A percentile compares a stretch with the other conserved stretches of the same genome.
Evolutionary conservation across 1,140 invertebrate species (phyloP).

Genomic region (Euschistus heros): DNA sequence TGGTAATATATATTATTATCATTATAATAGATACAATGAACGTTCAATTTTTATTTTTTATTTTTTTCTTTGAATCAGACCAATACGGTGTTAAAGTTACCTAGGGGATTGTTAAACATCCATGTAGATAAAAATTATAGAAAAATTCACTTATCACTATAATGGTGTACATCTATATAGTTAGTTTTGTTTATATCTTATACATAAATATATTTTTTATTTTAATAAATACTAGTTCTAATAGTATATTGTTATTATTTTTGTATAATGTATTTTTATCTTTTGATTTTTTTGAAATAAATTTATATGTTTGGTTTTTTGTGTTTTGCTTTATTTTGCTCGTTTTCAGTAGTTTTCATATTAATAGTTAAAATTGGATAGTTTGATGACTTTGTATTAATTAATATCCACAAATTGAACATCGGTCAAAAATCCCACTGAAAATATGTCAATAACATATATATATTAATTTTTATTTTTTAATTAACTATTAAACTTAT

Average conservation of each 20-base stretch:
- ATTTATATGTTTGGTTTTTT: conserved; percentile 25
- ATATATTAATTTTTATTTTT: no score
- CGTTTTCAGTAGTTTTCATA: conserved; percentile 12
- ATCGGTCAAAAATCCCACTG: no score
- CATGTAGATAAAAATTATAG: conserved; percentile 26
- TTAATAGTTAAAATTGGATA: conserved; percentile 13
- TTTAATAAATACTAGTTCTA: conserved; percentile 26
- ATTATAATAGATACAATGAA: conserved; percentile 16
- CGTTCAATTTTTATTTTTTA: conserved; percentile 19
- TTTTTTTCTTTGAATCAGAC: conserved; percentile 24
- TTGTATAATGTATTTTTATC: conserved; percentile 29
- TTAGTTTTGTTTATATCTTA: conserved; percentile 28
- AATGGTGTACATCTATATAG: conserved; percentile 27
- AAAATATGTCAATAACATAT: no score
- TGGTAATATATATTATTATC: neutral
- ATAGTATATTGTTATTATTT: conserved; percentile 28
- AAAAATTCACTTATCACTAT: conserved; percentile 25
- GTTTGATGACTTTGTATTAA: no score
- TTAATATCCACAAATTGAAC: no score
- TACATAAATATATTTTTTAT: conserved; percentile 25
- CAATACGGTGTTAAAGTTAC: conserved; percentile 28
- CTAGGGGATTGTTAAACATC: conserved; percentile 28
- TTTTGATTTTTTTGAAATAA: conserved; percentile 29
- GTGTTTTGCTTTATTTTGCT: conserved; percentile 24
- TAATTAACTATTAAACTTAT: no score